These are phyloP conservation scores for Acanthurus lineatus DNA, from an alignment of 2,797 vertebrate genomes.

Conservation along the genomic window DNA sequence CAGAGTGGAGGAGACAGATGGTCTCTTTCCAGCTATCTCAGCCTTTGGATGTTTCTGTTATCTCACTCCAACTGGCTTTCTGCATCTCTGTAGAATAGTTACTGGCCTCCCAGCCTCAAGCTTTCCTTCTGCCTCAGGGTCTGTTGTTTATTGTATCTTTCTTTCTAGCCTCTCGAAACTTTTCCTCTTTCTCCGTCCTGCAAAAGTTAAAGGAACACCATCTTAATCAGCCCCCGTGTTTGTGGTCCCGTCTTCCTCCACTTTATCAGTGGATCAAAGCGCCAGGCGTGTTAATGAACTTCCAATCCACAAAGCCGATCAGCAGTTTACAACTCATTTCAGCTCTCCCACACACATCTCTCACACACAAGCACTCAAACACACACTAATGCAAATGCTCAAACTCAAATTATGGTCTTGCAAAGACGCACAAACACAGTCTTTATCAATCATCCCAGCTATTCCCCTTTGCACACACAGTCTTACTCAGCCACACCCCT, in stretches of 20 bases:
- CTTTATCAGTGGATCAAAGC: conserved; percentile 65
- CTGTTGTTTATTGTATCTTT: conserved; percentile 39
- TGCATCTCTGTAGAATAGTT: conserved; percentile 54
- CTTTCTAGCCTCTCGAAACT: conserved; percentile 35
- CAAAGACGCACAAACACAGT: conserved; percentile 33
- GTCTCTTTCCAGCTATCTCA: conserved; percentile 47
- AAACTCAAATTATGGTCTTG: conserved; percentile 36
- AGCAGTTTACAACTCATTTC: conserved; percentile 51
- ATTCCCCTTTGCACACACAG: conserved; percentile 32
- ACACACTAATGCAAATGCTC: neutral
- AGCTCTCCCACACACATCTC: neutral
- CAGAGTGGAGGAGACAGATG: conserved; percentile 39
- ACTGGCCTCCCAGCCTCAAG: conserved; percentile 50
- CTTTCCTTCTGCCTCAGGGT: conserved; percentile 24
- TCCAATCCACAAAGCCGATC: conserved; percentile 71
- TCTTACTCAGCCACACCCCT: conserved; percentile 48
- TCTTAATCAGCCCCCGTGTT: conserved; percentile 42
- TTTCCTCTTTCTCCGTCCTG: conserved; percentile 7
- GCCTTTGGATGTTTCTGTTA: conserved; percentile 51
- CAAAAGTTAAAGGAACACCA: conserved; percentile 33
- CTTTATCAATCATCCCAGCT: conserved; percentile 44
- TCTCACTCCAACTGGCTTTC: conserved; percentile 49
- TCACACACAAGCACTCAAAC: conserved; percentile 6
- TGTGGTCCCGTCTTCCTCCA: conserved; percentile 12
- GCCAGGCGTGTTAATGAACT: conserved; percentile 74